Conservation (phyloP, 2,797 vertebrate species). For the Malurus splendens region DNA sequence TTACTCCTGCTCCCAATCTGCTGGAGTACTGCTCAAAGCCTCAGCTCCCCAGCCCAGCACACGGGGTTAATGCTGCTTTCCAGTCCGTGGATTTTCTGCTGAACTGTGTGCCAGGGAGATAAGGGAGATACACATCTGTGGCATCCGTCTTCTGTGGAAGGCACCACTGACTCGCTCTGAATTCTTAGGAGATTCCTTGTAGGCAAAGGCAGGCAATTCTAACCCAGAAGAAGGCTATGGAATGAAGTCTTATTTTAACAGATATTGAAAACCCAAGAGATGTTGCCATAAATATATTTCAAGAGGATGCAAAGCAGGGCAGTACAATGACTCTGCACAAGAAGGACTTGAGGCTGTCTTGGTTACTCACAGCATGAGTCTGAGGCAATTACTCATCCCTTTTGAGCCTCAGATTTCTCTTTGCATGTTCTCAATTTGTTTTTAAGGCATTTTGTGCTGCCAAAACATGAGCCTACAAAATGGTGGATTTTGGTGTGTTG, state of each 20-base stretch:
- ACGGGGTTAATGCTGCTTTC: background rate
- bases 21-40: background rate
- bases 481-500: background rate
- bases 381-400: background rate
- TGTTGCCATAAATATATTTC: background rate
- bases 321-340: background rate
- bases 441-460: background rate
- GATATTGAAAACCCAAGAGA: background rate
- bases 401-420: background rate
- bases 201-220: background rate
- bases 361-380: background rate
- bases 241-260: rapidly evolving
- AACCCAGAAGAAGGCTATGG: background rate
- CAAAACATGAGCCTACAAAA: background rate
- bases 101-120: background rate
- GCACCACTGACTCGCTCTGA: background rate
- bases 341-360: background rate
- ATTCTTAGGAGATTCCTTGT: background rate
- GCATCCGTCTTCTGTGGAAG: background rate
- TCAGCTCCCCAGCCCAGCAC: background rate
- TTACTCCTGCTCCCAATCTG: background rate
- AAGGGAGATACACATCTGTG: background rate
- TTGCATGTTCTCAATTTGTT: background rate
- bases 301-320: background rate
- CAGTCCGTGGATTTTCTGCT: background rate